phyloP scores from a whole-genome alignment of 2,888 invertebrate genomes.

The Mayetiola destructor region DNA sequence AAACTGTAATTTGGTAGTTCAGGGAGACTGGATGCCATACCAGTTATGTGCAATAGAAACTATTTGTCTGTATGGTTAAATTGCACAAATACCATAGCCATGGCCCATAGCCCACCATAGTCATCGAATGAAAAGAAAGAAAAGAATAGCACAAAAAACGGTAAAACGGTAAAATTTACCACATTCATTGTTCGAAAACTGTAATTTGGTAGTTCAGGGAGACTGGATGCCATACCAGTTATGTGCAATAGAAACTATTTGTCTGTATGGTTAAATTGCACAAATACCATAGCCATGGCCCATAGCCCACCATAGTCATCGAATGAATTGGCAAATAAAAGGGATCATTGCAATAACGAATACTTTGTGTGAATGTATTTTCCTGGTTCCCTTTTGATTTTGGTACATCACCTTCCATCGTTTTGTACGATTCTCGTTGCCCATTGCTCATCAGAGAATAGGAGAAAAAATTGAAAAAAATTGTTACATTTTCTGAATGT shows the following conservation, averaged over 20 bases:
- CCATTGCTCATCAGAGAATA: neutral
- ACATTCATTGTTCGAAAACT: neutral
- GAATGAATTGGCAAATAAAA: neutral
- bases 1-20: neutral
- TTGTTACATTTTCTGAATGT: too few relatives aligned
- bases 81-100: neutral
- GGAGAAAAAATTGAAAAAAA: neutral
- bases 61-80: neutral
- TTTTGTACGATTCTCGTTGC: neutral
- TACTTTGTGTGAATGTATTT: neutral
- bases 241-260: neutral
- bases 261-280: constrained; percentile 1
- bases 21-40: neutral
- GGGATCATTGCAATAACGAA: neutral
- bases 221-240: constrained; percentile 1
- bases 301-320: neutral
- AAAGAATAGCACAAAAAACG: too few relatives aligned
- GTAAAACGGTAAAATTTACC: too few relatives aligned
- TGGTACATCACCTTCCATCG: constrained; percentile 4
- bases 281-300: neutral
- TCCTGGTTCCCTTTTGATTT: too few relatives aligned
- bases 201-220: neutral
- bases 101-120: neutral
- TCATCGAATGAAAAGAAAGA: too few relatives aligned
- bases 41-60: neutral